phyloP scores from a whole-genome alignment of 2,113 vertebrate genomes.

The Vulpes ferrilata region DNA sequence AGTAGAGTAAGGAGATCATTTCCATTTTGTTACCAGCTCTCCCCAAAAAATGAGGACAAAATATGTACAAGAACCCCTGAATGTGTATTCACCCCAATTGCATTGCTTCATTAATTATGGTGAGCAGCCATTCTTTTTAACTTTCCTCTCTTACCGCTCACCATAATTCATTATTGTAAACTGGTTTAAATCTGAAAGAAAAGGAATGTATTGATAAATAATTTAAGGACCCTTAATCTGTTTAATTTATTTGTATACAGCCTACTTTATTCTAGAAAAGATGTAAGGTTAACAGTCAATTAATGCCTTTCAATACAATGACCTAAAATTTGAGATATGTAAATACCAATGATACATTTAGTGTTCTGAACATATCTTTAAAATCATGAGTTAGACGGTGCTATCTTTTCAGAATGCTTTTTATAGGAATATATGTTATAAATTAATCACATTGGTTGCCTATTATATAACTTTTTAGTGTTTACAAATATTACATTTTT shows the following conservation, averaged over 20 bases:
- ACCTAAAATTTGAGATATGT: background rate
- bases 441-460: background rate
- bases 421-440: background rate
- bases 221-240: background rate
- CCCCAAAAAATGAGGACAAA: fast-evolving
- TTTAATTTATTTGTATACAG: background rate
- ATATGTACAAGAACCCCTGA: background rate
- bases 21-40: background rate
- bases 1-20: background rate
- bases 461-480: background rate
- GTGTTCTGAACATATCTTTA: background rate
- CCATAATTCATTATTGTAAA: background rate
- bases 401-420: background rate
- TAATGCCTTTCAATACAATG: background rate
- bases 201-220: background rate
- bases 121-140: background rate
- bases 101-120: background rate
- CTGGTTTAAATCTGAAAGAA: background rate
- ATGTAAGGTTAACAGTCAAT: background rate
- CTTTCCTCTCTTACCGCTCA: background rate
- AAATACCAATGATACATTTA: background rate
- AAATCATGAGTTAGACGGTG: background rate
- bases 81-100: background rate
- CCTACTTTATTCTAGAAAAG: background rate
- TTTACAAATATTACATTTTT: background rate